A percentile compares a stretch with the other conserved stretches of the same genome.
Conservation (phyloP, 2,888 invertebrate species). For the Eurois occulta region DNA sequence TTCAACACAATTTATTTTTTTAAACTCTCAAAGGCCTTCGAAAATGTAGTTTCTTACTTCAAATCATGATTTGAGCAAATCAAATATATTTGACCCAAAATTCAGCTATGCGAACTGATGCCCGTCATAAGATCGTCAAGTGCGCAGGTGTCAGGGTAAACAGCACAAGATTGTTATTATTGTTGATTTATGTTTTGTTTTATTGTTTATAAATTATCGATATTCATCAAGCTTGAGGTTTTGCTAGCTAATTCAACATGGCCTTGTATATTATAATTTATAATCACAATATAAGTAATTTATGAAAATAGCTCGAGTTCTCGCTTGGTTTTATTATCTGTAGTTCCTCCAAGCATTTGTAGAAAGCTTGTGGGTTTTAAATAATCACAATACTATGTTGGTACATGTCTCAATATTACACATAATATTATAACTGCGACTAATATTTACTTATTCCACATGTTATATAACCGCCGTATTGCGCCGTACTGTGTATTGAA, state of each 20-base stretch:
- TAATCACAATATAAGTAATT: constrained; percentile 3
- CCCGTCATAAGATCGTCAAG: too few relatives aligned
- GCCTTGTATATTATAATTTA: neutral
- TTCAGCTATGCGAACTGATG: too few relatives aligned
- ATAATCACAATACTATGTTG: constrained; percentile 23
- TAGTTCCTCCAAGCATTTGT: constrained; percentile 30
- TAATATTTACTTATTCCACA: constrained; percentile 23
- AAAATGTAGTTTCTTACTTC: neutral
- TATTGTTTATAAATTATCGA: neutral
- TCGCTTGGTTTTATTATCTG: constrained; percentile 1
- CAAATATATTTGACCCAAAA: too few relatives aligned
- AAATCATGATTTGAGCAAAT: too few relatives aligned
- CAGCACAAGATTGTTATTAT: too few relatives aligned
- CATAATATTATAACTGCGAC: neutral
- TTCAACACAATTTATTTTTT: neutral
- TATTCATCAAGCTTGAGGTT: neutral
- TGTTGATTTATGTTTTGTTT: too few relatives aligned
- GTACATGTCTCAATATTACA: constrained; percentile 11
- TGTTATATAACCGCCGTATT: constrained; percentile 17
- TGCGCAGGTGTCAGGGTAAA: too few relatives aligned
- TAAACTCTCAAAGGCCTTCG: neutral
- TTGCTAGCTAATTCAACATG: neutral
- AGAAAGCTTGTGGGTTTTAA: constrained; percentile 11
- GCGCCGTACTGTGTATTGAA: constrained; percentile 15
- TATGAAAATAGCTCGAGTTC: constrained; percentile 5